Evolutionary conservation across 1,140 invertebrate genomes (phyloP), one percentile per base, ranked within the genome.

Genomic region (Nomia melanderi): DNA sequence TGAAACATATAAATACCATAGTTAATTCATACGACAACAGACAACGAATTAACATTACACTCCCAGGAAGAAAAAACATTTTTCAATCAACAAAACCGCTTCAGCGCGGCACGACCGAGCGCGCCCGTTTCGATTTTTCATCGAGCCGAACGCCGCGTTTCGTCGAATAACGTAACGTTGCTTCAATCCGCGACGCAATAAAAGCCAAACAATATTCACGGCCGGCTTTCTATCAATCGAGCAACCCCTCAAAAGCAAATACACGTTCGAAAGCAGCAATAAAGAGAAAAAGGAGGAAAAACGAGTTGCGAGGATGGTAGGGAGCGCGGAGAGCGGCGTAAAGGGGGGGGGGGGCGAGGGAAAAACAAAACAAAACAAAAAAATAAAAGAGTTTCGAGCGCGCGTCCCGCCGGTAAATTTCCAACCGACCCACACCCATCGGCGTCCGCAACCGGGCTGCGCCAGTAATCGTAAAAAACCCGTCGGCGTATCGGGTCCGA

Each of bases 401-500:
- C 53, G 47, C 14, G 41, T 29, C 56, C 36, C 47, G 50, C 33
- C 71, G 79, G 65, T 77, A 71, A 77, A 71, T 71, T 62, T 77
- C 67, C 36, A 54, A 33, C 67, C 36, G 41, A 33, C 66, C 57
- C 67, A 63, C 57, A 63, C 47, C 75, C 57, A 41, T 17, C 2
- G 57, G 75, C 75, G 67, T 71, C 69, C 76, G 31, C 67, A 73
- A 63, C 65, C 56, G 66, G 76, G 36, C n/a, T n/a, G n/a, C 29
- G 50, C 69, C 69, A 69, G 59, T 77, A 71, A 77, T 77, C 65
- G 75, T 70, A 77, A 77, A 78, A 78, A 73, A 78, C 75, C 75
- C 57, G n/a, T n/a, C 69, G 75, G 50, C 64, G 53, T 75, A 79
- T 79, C 72, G 77, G 57, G 36, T 12, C 36, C 59, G 29, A 17